Conservation (phyloP, 2,888 invertebrate species). For the Pharmacophagus antenor region DNA sequence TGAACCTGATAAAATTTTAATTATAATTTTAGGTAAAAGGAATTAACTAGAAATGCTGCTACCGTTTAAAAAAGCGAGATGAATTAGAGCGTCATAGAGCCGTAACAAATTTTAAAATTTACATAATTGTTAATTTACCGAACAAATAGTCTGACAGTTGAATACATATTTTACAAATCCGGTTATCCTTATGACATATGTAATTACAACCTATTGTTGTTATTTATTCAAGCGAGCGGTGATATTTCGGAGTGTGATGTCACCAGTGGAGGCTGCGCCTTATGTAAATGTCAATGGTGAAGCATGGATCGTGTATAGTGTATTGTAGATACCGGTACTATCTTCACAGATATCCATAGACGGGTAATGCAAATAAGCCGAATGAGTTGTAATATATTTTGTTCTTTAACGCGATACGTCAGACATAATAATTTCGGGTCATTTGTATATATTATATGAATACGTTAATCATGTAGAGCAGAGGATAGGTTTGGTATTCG, state of each 20-base stretch:
- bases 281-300: constrained; percentile 45
- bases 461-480: too few relatives aligned
- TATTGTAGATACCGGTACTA: constrained; percentile 34
- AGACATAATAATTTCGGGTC: too few relatives aligned
- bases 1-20: too few relatives aligned
- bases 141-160: background rate
- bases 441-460: too few relatives aligned
- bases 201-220: constrained; percentile 32
- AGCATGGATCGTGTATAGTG: constrained; percentile 38
- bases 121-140: background rate
- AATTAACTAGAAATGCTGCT: too few relatives aligned
- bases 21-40: too few relatives aligned
- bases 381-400: background rate
- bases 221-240: constrained; percentile 30
- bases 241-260: constrained; percentile 40
- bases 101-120: background rate
- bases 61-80: too few relatives aligned
- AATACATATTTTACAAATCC: constrained; percentile 1
- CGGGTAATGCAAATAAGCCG: background rate
- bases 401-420: too few relatives aligned
- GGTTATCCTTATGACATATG: constrained; percentile 6
- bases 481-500: too few relatives aligned
- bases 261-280: constrained; percentile 33
- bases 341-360: constrained; percentile 27
- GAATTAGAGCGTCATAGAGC: background rate